phyloP scores from a whole-genome alignment of 2,113 vertebrate genomes.

The Lamprologus speciosus region DNA sequence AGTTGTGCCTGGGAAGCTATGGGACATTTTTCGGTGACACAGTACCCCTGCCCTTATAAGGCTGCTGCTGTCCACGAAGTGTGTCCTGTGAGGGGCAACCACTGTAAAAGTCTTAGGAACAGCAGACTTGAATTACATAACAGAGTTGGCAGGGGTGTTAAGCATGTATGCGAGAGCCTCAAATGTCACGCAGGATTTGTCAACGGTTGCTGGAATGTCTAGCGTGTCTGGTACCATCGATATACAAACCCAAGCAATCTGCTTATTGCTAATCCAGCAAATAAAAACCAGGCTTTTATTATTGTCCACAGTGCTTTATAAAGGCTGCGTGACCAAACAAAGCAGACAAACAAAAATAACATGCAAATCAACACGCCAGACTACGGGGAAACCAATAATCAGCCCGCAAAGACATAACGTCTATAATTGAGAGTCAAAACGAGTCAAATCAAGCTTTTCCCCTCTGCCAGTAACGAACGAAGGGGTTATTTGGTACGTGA shows the following conservation, averaged over 20 bases:
- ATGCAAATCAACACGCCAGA: neutral
- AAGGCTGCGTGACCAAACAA: neutral
- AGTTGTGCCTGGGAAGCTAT: neutral
- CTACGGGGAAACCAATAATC: neutral
- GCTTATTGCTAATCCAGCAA: slow-evolving; percentile 39
- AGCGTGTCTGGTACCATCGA: slow-evolving; percentile 31
- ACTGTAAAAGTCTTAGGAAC: slow-evolving; percentile 4
- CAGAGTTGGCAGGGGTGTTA: neutral
- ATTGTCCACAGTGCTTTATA: neutral
- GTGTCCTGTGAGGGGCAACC: neutral
- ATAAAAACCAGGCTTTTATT: slow-evolving; percentile 42
- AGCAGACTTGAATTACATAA: slow-evolving; percentile 50
- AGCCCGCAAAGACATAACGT: neutral
- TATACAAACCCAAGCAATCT: slow-evolving; percentile 40
- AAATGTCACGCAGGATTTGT: slow-evolving; percentile 43
- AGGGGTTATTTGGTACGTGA: neutral
- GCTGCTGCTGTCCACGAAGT: neutral
- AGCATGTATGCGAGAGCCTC: slow-evolving; percentile 22
- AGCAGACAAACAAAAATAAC: neutral
- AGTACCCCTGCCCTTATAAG: slow-evolving; percentile 50
- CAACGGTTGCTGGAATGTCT: slow-evolving; percentile 53
- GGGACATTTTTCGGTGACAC: slow-evolving; percentile 5
- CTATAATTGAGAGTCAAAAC: neutral
- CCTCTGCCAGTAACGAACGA: neutral
- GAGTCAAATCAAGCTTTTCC: neutral